These are phyloP conservation scores for Leucozona laternaria DNA, from an alignment of 2,888 invertebrate species.

Conservation along the genomic window DNA sequence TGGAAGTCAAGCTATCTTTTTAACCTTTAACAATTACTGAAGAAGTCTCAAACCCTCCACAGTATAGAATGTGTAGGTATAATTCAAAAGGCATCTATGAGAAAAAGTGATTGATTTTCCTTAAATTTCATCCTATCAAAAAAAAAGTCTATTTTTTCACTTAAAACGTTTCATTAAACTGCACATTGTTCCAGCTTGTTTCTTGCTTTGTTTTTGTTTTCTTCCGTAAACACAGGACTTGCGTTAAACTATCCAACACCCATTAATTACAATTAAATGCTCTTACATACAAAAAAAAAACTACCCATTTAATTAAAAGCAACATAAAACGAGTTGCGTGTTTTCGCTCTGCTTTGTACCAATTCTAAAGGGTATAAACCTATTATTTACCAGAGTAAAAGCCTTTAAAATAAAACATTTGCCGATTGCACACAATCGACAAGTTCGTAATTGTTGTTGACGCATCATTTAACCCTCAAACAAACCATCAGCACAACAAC, in stretches of 20 bases:
- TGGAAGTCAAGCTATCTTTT: too few relatives aligned
- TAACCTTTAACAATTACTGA: too few relatives aligned
- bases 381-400: neutral
- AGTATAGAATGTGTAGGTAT: too few relatives aligned
- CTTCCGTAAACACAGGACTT: neutral
- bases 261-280: neutral
- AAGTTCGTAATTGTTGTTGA: conserved; percentile 56
- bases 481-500: conserved; percentile 9
- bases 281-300: neutral
- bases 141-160: too few relatives aligned
- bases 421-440: conserved; percentile 32
- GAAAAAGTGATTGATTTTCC: too few relatives aligned
- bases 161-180: too few relatives aligned
- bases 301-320: conserved; percentile 11
- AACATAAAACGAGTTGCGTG: conserved; percentile 14
- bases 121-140: too few relatives aligned
- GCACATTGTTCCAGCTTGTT: too few relatives aligned
- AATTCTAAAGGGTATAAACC: conserved; percentile 10
- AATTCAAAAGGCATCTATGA: too few relatives aligned
- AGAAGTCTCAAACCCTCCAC: too few relatives aligned
- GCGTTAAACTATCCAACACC: neutral
- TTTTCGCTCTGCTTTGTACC: neutral
- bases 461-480: conserved; percentile 56
- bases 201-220: too few relatives aligned
- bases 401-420: conserved; percentile 21